Percentiles rank a stretch among this genome's conserved stretches.
phyloP scores from a whole-genome alignment of 2,113 vertebrate species.

The Promerops cafer region DNA sequence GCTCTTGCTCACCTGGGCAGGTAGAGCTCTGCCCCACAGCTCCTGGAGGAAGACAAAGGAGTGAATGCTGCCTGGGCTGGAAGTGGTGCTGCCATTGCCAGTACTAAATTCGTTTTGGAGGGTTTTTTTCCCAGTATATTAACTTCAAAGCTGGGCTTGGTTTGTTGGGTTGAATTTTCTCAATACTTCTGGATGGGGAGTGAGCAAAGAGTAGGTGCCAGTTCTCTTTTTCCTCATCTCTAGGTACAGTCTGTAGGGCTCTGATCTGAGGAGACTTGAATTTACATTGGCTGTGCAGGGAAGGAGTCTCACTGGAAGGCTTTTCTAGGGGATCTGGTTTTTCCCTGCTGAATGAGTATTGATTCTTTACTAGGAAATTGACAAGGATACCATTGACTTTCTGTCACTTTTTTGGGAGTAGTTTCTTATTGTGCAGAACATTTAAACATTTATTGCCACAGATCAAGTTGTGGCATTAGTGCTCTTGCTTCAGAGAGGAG shows the following conservation, averaged over 20 bases:
- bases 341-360: background rate
- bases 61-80: background rate
- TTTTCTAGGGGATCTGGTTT: background rate
- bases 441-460: background rate
- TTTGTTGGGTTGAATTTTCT: background rate
- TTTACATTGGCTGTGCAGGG: background rate
- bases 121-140: accelerated
- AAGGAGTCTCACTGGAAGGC: background rate
- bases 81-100: background rate
- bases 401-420: background rate
- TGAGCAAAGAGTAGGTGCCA: background rate
- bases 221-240: background rate
- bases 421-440: background rate
- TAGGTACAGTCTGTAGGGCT: background rate
- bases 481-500: background rate
- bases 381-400: background rate
- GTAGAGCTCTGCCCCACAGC: background rate
- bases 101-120: background rate
- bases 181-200: background rate
- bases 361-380: background rate
- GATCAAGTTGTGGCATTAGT: background rate
- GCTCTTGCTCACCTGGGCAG: background rate
- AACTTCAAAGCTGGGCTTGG: background rate
- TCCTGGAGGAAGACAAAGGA: background rate
- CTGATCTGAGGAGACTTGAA: background rate